phyloP scores from a whole-genome alignment of 2,797 vertebrate species.

The Odontamblyopus rebecca region DNA sequence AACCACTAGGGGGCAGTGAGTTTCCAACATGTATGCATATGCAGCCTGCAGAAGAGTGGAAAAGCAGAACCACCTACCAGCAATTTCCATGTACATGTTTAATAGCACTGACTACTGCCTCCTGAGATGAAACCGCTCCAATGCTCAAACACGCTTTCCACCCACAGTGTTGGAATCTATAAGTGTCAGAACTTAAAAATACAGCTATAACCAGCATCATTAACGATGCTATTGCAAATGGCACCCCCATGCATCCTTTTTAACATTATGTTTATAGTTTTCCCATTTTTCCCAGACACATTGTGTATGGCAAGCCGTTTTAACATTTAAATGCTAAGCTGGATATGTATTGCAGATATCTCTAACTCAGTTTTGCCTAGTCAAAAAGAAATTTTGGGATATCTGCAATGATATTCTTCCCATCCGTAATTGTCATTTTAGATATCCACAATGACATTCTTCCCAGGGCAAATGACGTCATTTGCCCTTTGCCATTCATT shows the following conservation, averaged over 20 bases:
- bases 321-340: too few relatives aligned
- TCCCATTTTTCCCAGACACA: background rate
- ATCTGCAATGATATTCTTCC: too few relatives aligned
- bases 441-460: too few relatives aligned
- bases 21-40: slow-evolving; percentile 51
- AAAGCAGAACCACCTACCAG: slow-evolving; percentile 70
- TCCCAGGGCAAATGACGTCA: too few relatives aligned
- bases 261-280: background rate
- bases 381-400: too few relatives aligned
- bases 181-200: slow-evolving; percentile 12
- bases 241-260: background rate
- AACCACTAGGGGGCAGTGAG: slow-evolving; percentile 76
- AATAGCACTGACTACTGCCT: slow-evolving; percentile 47
- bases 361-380: too few relatives aligned
- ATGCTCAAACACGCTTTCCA: slow-evolving; percentile 55
- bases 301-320: background rate
- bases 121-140: slow-evolving; percentile 50
- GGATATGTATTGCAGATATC: too few relatives aligned
- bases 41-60: slow-evolving; percentile 36
- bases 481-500: too few relatives aligned
- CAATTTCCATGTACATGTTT: slow-evolving; percentile 70
- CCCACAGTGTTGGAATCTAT: slow-evolving; percentile 60
- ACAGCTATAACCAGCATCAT: background rate
- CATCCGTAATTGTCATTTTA: too few relatives aligned
- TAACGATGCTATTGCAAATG: slow-evolving; percentile 4